Percentiles rank a stretch among this genome's conserved stretches.
phyloP scores from a whole-genome alignment of 2,888 invertebrate species.

The Torymus tubicola region DNA sequence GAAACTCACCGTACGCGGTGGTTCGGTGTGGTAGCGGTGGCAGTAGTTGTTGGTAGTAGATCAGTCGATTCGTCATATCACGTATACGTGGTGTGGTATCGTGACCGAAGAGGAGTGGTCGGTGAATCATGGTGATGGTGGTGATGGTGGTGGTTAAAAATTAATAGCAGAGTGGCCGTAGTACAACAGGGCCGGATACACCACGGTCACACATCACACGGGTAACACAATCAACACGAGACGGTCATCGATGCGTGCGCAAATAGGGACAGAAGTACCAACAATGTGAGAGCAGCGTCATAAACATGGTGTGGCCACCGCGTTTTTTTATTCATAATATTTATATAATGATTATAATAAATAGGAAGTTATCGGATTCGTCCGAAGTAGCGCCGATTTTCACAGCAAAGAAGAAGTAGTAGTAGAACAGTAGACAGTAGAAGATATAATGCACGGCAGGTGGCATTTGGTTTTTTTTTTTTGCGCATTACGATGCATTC shows the following conservation, averaged over 20 bases:
- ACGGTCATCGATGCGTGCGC: conserved; percentile 59
- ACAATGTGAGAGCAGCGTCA: conserved; percentile 75
- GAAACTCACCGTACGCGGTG: conserved; percentile 75
- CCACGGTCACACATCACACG: conserved; percentile 26
- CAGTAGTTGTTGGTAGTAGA: conserved; percentile 37
- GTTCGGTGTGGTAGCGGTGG: conserved; percentile 67
- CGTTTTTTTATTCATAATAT: conserved; percentile 43
- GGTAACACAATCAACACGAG: background rate
- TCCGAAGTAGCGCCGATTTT: conserved; percentile 24
- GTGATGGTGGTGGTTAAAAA: conserved; percentile 47
- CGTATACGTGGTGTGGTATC: conserved; percentile 35
- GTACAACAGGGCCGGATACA: background rate
- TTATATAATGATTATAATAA: conserved; percentile 53
- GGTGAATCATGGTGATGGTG: conserved; percentile 54
- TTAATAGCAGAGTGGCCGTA: too few relatives aligned
- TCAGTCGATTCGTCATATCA: conserved; percentile 61
- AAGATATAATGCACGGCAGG: conserved; percentile 54
- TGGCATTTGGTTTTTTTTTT: conserved; percentile 56
- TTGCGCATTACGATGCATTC: conserved; percentile 46
- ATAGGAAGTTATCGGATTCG: conserved; percentile 44
- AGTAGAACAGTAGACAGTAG: conserved; percentile 56
- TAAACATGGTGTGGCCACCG: conserved; percentile 59
- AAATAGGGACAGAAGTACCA: conserved; percentile 75
- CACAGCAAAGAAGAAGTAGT: conserved; percentile 52
- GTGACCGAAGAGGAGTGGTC: conserved; percentile 55